phyloP scores from a whole-genome alignment of 92 coral and sea anemone genomes.

The Micromussa lordhowensis region DNA sequence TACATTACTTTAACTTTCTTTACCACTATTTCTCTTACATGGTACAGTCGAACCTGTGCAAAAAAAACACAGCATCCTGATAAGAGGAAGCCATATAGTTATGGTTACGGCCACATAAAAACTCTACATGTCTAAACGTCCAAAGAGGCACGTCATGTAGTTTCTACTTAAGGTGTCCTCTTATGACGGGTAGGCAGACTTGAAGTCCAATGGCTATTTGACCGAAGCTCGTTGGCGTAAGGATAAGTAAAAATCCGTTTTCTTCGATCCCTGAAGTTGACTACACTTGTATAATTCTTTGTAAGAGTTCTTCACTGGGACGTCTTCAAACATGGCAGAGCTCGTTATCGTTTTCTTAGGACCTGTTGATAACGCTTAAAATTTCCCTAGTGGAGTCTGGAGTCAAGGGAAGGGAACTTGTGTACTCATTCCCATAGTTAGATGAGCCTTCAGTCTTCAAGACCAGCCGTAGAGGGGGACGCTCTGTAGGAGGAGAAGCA shows the following conservation, averaged over 20 bases:
- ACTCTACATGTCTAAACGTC: too few relatives aligned
- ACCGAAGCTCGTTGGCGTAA: background rate
- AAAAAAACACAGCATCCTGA: background rate
- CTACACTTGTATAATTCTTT: background rate
- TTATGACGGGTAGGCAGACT: background rate
- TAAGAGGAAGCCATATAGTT: too few relatives aligned
- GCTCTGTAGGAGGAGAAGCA: constrained; percentile 15
- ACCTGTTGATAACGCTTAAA: constrained; percentile 45
- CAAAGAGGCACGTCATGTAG: background rate
- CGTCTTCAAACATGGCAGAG: background rate
- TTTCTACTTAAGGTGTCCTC: background rate
- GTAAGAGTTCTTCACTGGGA: background rate
- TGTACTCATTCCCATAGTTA: constrained; percentile 27
- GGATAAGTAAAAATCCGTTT: background rate
- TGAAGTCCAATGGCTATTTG: background rate
- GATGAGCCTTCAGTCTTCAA: constrained; percentile 46
- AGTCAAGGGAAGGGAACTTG: constrained; percentile 59
- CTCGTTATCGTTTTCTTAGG: background rate
- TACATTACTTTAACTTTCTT: background rate
- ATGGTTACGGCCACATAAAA: too few relatives aligned
- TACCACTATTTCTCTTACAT: background rate
- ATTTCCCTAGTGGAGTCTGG: constrained; percentile 72
- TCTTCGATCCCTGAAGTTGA: background rate
- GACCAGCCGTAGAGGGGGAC: constrained; percentile 47
- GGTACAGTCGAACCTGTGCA: background rate